phyloP scores from a whole-genome alignment of 1,140 invertebrate species.

The Eriocheir sinensis region DNA sequence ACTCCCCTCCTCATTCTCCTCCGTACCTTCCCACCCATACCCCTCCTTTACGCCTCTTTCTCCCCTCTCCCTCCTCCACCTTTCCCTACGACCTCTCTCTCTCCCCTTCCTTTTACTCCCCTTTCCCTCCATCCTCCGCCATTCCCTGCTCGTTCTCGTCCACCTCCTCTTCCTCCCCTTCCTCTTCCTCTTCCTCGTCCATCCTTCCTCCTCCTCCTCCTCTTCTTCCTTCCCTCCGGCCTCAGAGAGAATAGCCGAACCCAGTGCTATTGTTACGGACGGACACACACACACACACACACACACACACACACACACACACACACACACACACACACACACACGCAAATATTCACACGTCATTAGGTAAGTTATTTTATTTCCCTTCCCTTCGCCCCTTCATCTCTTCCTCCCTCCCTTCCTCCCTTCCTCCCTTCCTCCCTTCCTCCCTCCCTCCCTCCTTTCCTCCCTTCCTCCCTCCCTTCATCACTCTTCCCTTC shows the following conservation, averaged over 20 bases:
- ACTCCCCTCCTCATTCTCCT: neutral
- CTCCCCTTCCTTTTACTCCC: neutral
- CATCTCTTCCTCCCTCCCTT: neutral
- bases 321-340: neutral
- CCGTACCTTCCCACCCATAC: too few species aligned
- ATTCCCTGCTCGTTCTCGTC: too few species aligned
- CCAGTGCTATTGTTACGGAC: neutral
- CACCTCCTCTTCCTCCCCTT: too few species aligned
- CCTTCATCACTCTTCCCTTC: neutral
- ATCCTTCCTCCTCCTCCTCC: too few species aligned
- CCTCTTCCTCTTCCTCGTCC: neutral
- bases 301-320: slow-evolving; percentile 3
- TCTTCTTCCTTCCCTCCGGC: too few species aligned
- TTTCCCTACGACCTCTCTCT: neutral
- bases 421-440: neutral
- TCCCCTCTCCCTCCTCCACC: neutral
- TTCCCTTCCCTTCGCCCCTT: neutral
- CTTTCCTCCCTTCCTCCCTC: neutral
- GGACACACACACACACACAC: neutral
- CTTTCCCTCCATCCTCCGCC: neutral
- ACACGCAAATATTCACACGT: slow-evolving; percentile 12
- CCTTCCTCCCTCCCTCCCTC: neutral
- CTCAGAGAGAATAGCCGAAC: too few species aligned
- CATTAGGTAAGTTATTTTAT: slow-evolving; percentile 8
- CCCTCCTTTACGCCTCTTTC: neutral